A percentile compares a stretch with the other conserved stretches of the same genome.
phyloP scores from a whole-genome alignment of 2,888 invertebrate genomes.

The Mimumesa dahlbomi region DNA sequence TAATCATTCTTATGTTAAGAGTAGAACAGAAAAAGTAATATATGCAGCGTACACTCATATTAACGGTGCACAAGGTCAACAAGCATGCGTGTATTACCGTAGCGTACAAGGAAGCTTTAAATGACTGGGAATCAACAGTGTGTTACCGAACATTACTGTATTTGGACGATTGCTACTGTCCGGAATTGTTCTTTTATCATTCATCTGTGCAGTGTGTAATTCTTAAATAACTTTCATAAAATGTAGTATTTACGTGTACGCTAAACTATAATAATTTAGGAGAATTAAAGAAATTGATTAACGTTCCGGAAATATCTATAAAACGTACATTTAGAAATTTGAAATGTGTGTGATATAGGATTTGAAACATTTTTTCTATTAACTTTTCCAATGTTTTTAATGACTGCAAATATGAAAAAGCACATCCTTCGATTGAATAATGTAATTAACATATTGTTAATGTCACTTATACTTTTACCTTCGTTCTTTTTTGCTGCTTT shows the following conservation, averaged over 20 bases:
- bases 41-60: slow-evolving; percentile 6
- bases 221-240: too few species aligned
- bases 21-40: not conserved
- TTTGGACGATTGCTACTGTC: too few species aligned
- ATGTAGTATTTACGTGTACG: too few species aligned
- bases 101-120: slow-evolving; percentile 61
- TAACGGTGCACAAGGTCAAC: slow-evolving; percentile 59
- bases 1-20: slow-evolving; percentile 17
- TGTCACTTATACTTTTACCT: slow-evolving; percentile 73
- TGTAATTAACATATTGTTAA: slow-evolving; percentile 65
- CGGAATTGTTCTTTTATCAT: too few species aligned
- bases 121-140: too few species aligned
- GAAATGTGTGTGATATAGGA: too few species aligned
- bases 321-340: too few species aligned
- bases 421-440: slow-evolving; percentile 55
- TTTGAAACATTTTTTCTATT: not conserved
- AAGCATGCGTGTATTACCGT: slow-evolving; percentile 35
- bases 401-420: not conserved
- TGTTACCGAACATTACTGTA: too few species aligned
- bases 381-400: not conserved
- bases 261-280: too few species aligned
- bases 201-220: too few species aligned
- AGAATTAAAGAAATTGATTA: too few species aligned
- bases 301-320: not conserved
- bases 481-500: slow-evolving; percentile 72